These are phyloP conservation scores for Scaptomyza polygonia DNA, from an alignment of 2,888 invertebrate genomes.

Conservation along the genomic window DNA sequence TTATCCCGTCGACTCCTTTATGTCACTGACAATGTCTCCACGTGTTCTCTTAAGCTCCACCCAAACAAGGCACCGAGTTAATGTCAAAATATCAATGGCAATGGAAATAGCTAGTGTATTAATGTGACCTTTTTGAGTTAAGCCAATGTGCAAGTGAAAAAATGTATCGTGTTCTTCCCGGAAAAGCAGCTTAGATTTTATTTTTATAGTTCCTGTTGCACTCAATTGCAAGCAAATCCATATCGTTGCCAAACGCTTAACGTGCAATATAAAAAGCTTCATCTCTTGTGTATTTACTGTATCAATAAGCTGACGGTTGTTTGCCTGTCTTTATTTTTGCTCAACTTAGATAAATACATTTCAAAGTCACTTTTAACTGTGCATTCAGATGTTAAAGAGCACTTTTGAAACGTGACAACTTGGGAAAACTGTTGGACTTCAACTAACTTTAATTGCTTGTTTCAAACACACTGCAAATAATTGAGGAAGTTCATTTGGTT, in stretches of 20 bases:
- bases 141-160: conserved; percentile 21
- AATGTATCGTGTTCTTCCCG: not conserved
- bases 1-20: not conserved
- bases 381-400: not conserved
- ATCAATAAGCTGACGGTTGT: conserved; percentile 1
- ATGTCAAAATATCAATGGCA: too few species aligned
- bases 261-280: too few species aligned
- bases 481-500: not conserved
- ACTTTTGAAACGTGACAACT: conserved; percentile 15
- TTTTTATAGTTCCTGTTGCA: conserved; percentile 11
- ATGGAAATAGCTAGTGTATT: conserved; percentile 8
- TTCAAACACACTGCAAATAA: not conserved
- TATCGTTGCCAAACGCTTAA: too few species aligned
- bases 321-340: not conserved
- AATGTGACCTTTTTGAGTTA: conserved; percentile 30
- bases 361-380: conserved; percentile 23
- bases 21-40: not conserved
- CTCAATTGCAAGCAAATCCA: not conserved
- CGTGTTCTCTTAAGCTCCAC: conserved; percentile 12
- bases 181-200: not conserved
- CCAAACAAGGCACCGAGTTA: too few species aligned
- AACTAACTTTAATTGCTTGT: conserved; percentile 21
- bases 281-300: too few species aligned
- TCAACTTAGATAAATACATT: conserved; percentile 12
- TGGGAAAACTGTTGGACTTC: not conserved